A percentile compares a stretch with the other conserved stretches of the same genome.
These are phyloP conservation scores for Protobothrops flavoviridis DNA, from an alignment of 2,113 vertebrate genomes.

Conservation along the genomic window DNA sequence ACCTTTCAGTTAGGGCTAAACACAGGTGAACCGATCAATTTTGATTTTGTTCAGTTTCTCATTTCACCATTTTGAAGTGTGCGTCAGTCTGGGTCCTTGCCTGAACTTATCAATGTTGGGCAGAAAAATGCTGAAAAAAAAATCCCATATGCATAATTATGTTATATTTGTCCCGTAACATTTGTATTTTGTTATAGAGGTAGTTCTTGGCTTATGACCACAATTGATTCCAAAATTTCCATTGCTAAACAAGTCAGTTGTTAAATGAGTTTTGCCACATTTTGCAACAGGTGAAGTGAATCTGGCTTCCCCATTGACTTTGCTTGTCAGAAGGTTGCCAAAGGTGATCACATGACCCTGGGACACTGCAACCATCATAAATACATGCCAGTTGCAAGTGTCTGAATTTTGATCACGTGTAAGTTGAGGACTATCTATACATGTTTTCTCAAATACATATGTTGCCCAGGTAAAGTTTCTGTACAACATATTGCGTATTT, in stretches of 20 bases:
- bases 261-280: too few species aligned
- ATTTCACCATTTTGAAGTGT: neutral
- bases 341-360: too few species aligned
- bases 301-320: too few species aligned
- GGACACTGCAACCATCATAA: too few species aligned
- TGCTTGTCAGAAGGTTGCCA: too few species aligned
- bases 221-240: too few species aligned
- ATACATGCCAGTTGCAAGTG: too few species aligned
- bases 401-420: too few species aligned
- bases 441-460: neutral
- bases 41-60: neutral
- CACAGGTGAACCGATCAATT: neutral
- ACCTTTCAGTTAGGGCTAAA: neutral
- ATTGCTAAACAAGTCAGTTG: too few species aligned
- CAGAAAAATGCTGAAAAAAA: neutral
- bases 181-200: neutral
- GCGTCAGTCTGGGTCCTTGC: neutral
- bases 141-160: neutral
- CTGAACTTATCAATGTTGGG: neutral
- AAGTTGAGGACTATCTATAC: too few species aligned
- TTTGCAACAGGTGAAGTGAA: too few species aligned
- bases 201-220: too few species aligned
- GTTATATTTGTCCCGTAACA: neutral
- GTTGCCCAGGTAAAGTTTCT: neutral
- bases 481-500: neutral